These are phyloP conservation scores for Bubo blakistoni DNA, from an alignment of 2,113 vertebrate species.

Conservation along the genomic window DNA sequence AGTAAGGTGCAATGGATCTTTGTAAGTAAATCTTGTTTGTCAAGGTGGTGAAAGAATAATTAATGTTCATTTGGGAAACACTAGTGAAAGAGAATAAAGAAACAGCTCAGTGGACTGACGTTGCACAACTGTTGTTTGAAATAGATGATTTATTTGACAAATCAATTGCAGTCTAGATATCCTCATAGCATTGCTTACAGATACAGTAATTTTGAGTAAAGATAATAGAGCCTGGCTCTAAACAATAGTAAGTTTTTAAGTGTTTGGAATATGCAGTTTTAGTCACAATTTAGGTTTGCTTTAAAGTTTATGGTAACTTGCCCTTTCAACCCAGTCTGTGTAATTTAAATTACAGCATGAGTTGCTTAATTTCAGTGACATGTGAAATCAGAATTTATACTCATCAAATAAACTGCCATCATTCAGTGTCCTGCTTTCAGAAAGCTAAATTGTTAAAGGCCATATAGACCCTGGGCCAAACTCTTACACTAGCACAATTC, in stretches of 20 bases:
- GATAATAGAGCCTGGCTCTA: neutral
- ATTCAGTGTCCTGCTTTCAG: neutral
- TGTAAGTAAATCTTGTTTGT: neutral
- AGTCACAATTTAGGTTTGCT: neutral
- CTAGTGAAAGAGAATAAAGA: neutral
- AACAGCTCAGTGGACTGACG: neutral
- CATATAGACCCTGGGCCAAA: neutral
- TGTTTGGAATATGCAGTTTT: neutral
- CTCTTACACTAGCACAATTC: neutral
- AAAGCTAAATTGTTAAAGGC: neutral
- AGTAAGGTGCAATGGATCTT: neutral
- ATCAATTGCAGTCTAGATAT: neutral
- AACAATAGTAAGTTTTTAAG: neutral
- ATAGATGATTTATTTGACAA: neutral
- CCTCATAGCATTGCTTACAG: neutral
- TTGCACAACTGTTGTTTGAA: neutral
- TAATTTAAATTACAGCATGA: neutral
- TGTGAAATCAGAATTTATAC: neutral
- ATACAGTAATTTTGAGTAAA: neutral
- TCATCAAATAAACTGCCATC: neutral
- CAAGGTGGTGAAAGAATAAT: neutral
- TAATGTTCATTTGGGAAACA: neutral
- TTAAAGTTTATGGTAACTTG: neutral
- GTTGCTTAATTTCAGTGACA: neutral
- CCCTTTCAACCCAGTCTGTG: neutral